phyloP scores from a whole-genome alignment of 2,888 invertebrate genomes.

The Macrophya annulata region DNA sequence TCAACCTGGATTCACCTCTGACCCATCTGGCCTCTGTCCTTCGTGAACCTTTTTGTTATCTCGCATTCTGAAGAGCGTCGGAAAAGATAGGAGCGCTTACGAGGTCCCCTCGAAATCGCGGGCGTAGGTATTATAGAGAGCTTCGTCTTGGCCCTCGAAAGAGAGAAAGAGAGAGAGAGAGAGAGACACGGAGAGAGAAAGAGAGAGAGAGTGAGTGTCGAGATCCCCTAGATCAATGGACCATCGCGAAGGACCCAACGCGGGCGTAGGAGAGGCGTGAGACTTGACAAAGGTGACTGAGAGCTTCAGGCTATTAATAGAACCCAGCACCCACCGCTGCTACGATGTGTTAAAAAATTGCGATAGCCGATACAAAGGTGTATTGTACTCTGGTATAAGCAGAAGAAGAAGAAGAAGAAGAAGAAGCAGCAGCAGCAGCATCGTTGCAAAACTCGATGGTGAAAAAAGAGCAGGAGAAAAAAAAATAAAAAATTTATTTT shows the following conservation, averaged over 20 bases:
- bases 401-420: too few species aligned
- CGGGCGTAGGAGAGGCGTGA: conserved; percentile 36
- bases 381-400: not conserved
- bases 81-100: conserved; percentile 40
- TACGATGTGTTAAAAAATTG: conserved; percentile 28
- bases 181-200: too few species aligned
- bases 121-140: conserved; percentile 49
- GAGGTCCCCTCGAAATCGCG: conserved; percentile 48
- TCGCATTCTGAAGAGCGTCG: conserved; percentile 26
- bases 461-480: not conserved
- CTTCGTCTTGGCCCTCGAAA: conserved; percentile 47
- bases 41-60: conserved; percentile 51
- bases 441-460: not conserved
- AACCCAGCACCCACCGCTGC: conserved; percentile 13
- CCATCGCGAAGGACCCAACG: conserved; percentile 47
- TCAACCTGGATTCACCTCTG: conserved; percentile 45
- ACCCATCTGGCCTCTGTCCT: conserved; percentile 46
- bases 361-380: conserved; percentile 39
- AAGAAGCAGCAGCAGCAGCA: not conserved
- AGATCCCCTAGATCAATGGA: conserved; percentile 55
- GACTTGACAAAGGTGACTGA: conserved; percentile 53
- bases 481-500: not conserved
- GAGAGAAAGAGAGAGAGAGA: not conserved
- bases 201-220: not conserved
- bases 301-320: conserved; percentile 49